phyloP scores from a whole-genome alignment of 2,888 invertebrate species.

The Phytoseiulus persimilis region DNA sequence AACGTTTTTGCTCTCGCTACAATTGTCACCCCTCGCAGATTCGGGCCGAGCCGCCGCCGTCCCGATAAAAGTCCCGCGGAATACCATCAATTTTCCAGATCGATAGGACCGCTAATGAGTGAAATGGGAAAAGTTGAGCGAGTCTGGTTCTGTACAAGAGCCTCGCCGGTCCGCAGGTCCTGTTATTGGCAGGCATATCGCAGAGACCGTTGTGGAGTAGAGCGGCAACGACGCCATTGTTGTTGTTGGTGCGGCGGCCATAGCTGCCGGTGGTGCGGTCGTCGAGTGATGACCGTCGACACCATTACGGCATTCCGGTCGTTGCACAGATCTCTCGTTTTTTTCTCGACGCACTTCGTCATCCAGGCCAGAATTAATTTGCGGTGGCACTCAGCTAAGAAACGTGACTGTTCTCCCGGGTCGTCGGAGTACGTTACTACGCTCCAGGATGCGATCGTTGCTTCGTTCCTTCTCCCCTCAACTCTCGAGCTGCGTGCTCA shows the following conservation, averaged over 20 bases:
- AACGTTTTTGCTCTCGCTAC: neutral
- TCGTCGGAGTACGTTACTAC: neutral
- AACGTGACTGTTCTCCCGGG: neutral
- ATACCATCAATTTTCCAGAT: no score
- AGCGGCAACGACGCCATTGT: neutral
- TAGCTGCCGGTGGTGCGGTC: neutral
- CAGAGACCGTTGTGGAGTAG: no score
- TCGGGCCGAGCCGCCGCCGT: neutral
- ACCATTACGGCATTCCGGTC: neutral
- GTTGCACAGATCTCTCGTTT: neutral
- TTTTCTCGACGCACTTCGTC: neutral
- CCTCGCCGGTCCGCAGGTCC: no score
- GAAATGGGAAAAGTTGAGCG: no score
- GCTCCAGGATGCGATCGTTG: neutral
- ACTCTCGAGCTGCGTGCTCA: neutral
- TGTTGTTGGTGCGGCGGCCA: neutral
- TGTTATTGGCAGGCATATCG: no score
- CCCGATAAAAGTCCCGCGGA: no score
- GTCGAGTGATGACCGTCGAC: conserved; percentile 5
- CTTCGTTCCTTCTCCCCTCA: neutral
- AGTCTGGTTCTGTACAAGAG: no score
- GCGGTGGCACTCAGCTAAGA: neutral
- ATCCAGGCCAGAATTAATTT: neutral
- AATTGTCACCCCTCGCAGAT: neutral
- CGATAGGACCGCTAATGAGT: no score